These are phyloP conservation scores for Cuculus canorus DNA, from an alignment of 2,797 vertebrate genomes.

Conservation along the genomic window DNA sequence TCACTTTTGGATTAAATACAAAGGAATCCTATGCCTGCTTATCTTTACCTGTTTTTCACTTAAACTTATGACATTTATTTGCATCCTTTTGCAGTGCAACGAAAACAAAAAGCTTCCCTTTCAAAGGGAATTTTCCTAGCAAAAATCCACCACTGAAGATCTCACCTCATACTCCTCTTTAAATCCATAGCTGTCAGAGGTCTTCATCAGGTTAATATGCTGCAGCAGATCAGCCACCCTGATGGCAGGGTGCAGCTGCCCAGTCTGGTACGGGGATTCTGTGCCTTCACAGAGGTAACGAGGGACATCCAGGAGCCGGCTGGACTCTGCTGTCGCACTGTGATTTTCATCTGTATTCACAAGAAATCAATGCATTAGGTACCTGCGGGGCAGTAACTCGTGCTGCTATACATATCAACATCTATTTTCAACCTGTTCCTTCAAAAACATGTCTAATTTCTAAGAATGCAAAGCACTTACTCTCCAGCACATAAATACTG, in stretches of 20 bases:
- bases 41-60: not conserved
- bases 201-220: slow-evolving; percentile 99
- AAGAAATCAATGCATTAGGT: slow-evolving; percentile 52
- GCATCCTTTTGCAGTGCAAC: not conserved
- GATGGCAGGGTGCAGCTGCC: slow-evolving; percentile 97
- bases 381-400: not conserved
- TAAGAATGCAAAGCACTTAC: not conserved
- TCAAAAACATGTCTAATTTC: slow-evolving; percentile 2
- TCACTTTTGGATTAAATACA: not conserved
- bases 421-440: not conserved
- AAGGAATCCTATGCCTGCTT: not conserved
- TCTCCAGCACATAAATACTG: slow-evolving; percentile 1
- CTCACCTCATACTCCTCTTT: slow-evolving; percentile 99
- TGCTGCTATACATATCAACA: not conserved
- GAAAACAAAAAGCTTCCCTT: not conserved
- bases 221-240: slow-evolving; percentile 96
- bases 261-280: slow-evolving; percentile 97
- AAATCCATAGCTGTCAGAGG: slow-evolving; percentile 99
- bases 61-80: not conserved
- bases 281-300: slow-evolving; percentile 97
- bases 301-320: slow-evolving; percentile 92
- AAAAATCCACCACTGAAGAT: slow-evolving; percentile 51
- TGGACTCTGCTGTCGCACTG: slow-evolving; percentile 91
- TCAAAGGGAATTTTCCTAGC: slow-evolving; percentile 3
- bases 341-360: slow-evolving; percentile 93